Conservation (phyloP, 2,113 vertebrate species). For the Labeo rohita region DNA sequence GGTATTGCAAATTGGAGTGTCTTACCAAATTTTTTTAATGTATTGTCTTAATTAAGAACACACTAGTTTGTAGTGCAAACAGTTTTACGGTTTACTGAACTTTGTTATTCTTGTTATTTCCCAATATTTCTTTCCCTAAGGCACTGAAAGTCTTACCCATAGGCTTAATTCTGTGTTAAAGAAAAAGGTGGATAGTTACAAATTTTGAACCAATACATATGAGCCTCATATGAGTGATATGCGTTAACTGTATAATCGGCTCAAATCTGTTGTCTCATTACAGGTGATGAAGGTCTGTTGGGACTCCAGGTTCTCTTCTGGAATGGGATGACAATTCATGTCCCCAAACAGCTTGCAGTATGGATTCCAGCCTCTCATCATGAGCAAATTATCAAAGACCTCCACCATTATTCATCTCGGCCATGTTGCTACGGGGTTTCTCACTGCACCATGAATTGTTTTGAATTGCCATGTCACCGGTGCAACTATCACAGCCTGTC, state of each 20-base stretch:
- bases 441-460: slow-evolving; percentile 26
- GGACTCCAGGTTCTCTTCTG: slow-evolving; percentile 82
- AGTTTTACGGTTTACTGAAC: too few relatives aligned
- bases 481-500: slow-evolving; percentile 55
- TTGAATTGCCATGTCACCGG: slow-evolving; percentile 1
- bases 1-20: too few relatives aligned
- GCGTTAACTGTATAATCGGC: not conserved
- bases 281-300: slow-evolving; percentile 71
- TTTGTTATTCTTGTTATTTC: too few relatives aligned
- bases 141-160: too few relatives aligned
- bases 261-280: not conserved
- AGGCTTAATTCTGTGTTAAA: too few relatives aligned
- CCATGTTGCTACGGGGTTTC: slow-evolving; percentile 28
- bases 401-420: slow-evolving; percentile 58
- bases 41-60: too few relatives aligned
- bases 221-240: not conserved
- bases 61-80: too few relatives aligned
- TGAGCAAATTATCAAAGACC: slow-evolving; percentile 73
- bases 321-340: slow-evolving; percentile 74
- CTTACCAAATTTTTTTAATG: too few relatives aligned
- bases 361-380: slow-evolving; percentile 76
- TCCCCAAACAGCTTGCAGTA: slow-evolving; percentile 71
- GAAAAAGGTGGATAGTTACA: not conserved
- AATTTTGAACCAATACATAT: not conserved
- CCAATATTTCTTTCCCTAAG: too few relatives aligned